Evolutionary conservation across 2,888 invertebrate genomes (phyloP).

Genomic region (Metallyticus violacea): DNA sequence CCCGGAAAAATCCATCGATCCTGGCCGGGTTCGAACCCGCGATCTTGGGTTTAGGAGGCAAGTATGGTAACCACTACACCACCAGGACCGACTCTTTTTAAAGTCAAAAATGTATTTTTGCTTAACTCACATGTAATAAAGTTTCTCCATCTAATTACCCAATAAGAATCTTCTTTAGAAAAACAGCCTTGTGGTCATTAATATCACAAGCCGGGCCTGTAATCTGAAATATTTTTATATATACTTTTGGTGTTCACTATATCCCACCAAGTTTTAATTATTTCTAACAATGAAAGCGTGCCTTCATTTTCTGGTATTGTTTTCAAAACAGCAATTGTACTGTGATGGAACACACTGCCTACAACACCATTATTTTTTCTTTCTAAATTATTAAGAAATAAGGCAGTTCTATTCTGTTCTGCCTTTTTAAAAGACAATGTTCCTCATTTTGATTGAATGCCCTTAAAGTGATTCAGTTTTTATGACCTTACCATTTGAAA

Average conservation of each 20-base stretch:
- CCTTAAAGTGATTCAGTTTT: not conserved
- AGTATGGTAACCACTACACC: too few species aligned
- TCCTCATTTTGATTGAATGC: not conserved
- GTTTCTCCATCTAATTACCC: too few species aligned
- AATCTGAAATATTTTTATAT: not conserved
- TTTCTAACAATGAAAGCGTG: not conserved
- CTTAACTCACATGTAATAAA: too few species aligned
- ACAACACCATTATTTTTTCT: not conserved
- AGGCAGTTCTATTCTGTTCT: not conserved
- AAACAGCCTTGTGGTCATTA: not conserved
- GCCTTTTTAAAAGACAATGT: not conserved
- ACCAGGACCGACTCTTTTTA: too few species aligned
- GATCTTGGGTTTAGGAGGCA: too few species aligned
- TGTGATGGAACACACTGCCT: not conserved
- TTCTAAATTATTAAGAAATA: not conserved
- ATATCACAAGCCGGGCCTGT: not conserved
- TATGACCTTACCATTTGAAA: not conserved
- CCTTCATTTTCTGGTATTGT: not conserved
- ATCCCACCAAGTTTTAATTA: not conserved
- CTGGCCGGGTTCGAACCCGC: too few species aligned
- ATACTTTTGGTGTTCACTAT: not conserved
- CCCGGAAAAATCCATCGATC: too few species aligned
- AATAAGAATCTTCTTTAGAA: too few species aligned
- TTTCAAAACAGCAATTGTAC: not conserved
- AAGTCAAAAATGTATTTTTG: too few species aligned